Evolutionary conservation across 2,797 vertebrate genomes (phyloP), one percentile per base, ranked within the genome.

Genomic region (Hylomyscus alleni): DNA sequence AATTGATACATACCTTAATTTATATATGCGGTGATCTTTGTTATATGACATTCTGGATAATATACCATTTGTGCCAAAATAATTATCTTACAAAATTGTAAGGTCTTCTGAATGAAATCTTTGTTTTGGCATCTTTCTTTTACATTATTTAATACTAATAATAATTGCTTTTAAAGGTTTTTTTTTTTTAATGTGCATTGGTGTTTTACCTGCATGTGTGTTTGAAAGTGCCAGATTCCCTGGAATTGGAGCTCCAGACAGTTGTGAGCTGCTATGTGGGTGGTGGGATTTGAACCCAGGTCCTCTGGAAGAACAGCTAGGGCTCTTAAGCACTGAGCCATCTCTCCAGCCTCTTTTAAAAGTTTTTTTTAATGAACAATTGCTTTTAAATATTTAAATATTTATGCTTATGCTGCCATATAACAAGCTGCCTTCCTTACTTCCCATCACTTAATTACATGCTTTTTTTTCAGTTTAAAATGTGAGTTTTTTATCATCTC

Each of bases 1-100:
- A 1, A 0, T 95, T 96, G 86, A 37, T 90, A 56, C 92, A 94
- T 75, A 82, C 94, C 94, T 95, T 93, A 90, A 81, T 94, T 97
- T 91, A 87, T 77, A 89, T 97, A 97, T 97, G n/a, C 75, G 34
- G 81, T 85, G 37, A 78, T 37, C 26, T 84, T 37, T 52, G 60
- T 22, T 37, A 9, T 44, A 0, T 20, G 69, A 69, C 26, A 29
- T 65, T 86, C 85, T 78, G 19, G 29, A 17, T 54, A 31, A 52
- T 19, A 9, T 4, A 19, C 31, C 60, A 5, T 47, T 87, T 72
- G 12, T n/a, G 84, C 7, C 65, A 69, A 37, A 24, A 37, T 52
- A 19, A 47, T 76, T 72, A 37, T 44, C 56, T 96, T 24, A 47
- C 34, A 54, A 2, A 88, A 73, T 20, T 65, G 2, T 47, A 67